These are phyloP conservation scores for Athene cunicularia DNA, from an alignment of 2,113 vertebrate species.

Conservation along the genomic window DNA sequence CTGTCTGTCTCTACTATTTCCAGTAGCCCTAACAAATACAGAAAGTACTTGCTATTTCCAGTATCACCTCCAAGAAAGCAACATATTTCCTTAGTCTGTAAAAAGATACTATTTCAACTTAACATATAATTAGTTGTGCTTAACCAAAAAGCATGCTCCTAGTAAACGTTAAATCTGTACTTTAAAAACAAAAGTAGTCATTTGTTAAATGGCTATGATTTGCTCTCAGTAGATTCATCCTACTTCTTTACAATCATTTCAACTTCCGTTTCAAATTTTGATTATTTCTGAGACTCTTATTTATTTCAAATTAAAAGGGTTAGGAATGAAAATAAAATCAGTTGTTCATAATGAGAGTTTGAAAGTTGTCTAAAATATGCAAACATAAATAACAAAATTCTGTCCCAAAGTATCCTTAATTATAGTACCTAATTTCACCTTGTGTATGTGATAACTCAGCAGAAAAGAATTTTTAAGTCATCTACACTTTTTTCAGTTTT, in stretches of 20 bases:
- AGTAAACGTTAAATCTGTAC: neutral
- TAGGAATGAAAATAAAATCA: neutral
- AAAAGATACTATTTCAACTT: neutral
- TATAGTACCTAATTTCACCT: neutral
- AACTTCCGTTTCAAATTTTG: neutral
- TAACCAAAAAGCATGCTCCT: neutral
- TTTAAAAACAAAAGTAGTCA: neutral
- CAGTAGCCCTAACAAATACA: neutral
- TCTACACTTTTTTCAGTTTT: neutral
- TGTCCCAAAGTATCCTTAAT: neutral
- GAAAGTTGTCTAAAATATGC: neutral
- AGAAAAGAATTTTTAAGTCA: neutral
- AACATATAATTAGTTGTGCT: neutral
- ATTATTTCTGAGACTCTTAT: neutral
- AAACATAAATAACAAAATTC: neutral
- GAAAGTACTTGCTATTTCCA: neutral
- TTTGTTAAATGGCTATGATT: neutral
- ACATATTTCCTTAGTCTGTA: neutral
- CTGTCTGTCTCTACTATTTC: neutral
- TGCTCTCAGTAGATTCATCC: neutral
- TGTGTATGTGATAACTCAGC: neutral
- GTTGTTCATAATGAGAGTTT: neutral
- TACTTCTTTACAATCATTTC: neutral
- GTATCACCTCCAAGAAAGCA: neutral
- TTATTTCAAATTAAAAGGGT: neutral